phyloP scores from a whole-genome alignment of 2,888 invertebrate species.

The Eumacrocentrus americanus region DNA sequence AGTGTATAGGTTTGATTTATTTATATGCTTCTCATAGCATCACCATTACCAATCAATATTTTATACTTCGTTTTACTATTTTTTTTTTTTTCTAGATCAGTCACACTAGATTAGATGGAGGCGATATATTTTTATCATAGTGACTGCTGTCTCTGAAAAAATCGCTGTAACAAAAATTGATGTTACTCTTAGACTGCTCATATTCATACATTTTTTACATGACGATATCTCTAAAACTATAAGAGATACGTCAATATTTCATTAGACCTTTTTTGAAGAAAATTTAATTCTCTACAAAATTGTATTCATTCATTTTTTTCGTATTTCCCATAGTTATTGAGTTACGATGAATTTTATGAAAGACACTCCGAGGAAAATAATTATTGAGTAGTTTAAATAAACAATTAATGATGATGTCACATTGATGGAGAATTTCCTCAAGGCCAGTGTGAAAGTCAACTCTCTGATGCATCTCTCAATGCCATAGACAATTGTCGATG shows the following conservation, averaged over 20 bases:
- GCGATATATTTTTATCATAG: conserved; percentile 3
- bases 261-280: too few relatives aligned
- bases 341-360: too few relatives aligned
- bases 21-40: conserved; percentile 20
- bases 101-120: not conserved
- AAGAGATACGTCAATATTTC: too few relatives aligned
- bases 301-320: too few relatives aligned
- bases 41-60: not conserved
- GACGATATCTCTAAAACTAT: too few relatives aligned
- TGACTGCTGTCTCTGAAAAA: too few relatives aligned
- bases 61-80: not conserved
- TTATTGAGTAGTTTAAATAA: not conserved
- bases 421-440: not conserved
- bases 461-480: conserved; percentile 12
- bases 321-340: too few relatives aligned
- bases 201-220: too few relatives aligned
- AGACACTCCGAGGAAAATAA: too few relatives aligned
- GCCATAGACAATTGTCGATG: conserved; percentile 8
- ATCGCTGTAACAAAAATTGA: too few relatives aligned
- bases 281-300: too few relatives aligned
- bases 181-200: too few relatives aligned
- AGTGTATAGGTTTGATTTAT: conserved; percentile 26
- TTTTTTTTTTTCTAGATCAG: conserved; percentile 1
- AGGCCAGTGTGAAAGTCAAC: conserved; percentile 18
- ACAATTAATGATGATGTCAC: not conserved